Conservation (phyloP, 30 jellyfish, hydroid and myxozoan species). For the Haliclystus octoradiatus region DNA sequence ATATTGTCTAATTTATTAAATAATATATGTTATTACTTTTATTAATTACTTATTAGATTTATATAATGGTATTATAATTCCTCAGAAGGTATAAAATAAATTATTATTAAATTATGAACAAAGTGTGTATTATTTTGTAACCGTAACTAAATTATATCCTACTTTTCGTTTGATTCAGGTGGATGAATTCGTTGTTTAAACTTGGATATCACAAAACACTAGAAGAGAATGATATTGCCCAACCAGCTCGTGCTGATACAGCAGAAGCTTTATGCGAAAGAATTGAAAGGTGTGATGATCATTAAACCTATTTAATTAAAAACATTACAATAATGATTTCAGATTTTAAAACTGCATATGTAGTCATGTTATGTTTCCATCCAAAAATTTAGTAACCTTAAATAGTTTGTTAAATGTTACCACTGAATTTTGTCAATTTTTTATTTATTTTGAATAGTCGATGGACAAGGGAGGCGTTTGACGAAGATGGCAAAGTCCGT, state of each 20-base stretch:
- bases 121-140: neutral
- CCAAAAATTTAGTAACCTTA: neutral
- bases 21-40: too few species aligned
- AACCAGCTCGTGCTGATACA: slow-evolving; percentile 23
- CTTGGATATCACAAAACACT: slow-evolving; percentile 46
- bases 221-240: slow-evolving; percentile 38
- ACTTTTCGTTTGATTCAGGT: slow-evolving; percentile 13
- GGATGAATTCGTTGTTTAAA: slow-evolving; percentile 56
- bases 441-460: slow-evolving; percentile 15
- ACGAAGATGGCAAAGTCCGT: slow-evolving; percentile 47
- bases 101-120: too few species aligned
- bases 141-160: neutral
- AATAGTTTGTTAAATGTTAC: neutral
- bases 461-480: slow-evolving; percentile 68
- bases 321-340: too few species aligned
- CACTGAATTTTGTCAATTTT: neutral
- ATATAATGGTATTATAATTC: too few species aligned
- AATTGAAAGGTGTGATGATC: slow-evolving; percentile 51
- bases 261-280: slow-evolving; percentile 21
- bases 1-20: too few species aligned
- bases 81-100: too few species aligned
- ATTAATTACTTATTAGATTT: too few species aligned
- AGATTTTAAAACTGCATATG: too few species aligned
- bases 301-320: too few species aligned
- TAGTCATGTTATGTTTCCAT: neutral